Base-by-base conservation (phyloP, 2,888 invertebrate species). In the Cyclophora albipunctata region DNA sequence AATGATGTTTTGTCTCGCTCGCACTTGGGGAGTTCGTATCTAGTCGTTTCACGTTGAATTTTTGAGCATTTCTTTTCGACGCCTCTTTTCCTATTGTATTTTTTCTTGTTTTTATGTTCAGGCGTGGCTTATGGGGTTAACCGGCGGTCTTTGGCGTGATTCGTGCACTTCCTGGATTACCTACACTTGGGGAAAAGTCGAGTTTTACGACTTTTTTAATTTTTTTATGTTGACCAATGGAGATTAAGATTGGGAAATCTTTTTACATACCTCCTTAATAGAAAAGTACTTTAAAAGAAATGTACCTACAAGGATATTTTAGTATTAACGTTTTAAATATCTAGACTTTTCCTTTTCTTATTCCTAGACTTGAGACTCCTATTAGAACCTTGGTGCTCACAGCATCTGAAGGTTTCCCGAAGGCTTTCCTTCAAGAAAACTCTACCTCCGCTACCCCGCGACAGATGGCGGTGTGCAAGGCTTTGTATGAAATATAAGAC, bases 111-210 rank as follows among this genome's bases (percentile, higher is more conserved):
- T 85, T 76, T 73, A 64, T 65, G 63, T 69, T 74, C 80, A 86
- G 87, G 87, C 87, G 87, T 78, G 79, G 86, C 85, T 84, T 84
- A 78, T 78, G 81, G 81, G 82, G 84, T 73, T 78, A 79, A 75
- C 82, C 78, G 83, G 77, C 79, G 73, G 78, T 69, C 67, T 76
- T 78, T 69, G 63, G 67, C 65, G 67, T 64, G 70, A 71, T 71
- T 78, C 66, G 59, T 62, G 60, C 77, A 81, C 75, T 78, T 76
- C 69, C 69, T 73, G 59, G 67, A 77, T 75, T 81, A 80, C 81
- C 80, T 83, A 81, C 74, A 73, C 62, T 72, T 62, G 50, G 54
- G 65, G 58, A 66, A 64, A 58, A 57, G 49, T 58, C 48, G 58
- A 64, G 57, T 63, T 64, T 56, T 60, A 53, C 45, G 62, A 58